A percentile compares a stretch with the other conserved stretches of the same genome.
Conservation (phyloP, 2,113 vertebrate species). For the Etheostoma cragini region DNA sequence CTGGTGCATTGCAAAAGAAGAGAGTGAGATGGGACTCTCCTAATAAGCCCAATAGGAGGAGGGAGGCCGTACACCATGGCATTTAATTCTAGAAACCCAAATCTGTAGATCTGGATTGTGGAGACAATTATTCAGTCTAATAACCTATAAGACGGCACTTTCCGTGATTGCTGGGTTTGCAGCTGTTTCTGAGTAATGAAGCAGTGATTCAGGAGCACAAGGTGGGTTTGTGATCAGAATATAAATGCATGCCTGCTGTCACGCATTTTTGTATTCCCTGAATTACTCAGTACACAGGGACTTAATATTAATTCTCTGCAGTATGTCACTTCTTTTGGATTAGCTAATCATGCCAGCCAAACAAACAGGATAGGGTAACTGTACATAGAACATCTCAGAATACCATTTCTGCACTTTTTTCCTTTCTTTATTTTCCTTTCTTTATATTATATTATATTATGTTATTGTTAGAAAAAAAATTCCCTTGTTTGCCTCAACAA, state of each 20-base stretch:
- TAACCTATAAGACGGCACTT: slow-evolving; percentile 79
- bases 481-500: too few species aligned
- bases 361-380: neutral
- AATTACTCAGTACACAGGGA: neutral
- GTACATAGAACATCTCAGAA: too few species aligned
- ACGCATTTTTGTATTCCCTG: neutral
- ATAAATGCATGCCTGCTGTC: neutral
- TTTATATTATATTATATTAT: too few species aligned
- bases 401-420: too few species aligned
- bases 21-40: slow-evolving; percentile 23
- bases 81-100: slow-evolving; percentile 67
- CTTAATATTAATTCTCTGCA: neutral
- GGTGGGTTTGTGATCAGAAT: neutral
- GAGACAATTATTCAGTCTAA: slow-evolving; percentile 68
- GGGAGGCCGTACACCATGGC: slow-evolving; percentile 49
- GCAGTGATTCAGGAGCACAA: slow-evolving; percentile 12
- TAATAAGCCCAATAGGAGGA: slow-evolving; percentile 56
- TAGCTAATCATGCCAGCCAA: neutral
- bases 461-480: too few species aligned
- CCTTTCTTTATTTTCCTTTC: too few species aligned
- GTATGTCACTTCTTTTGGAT: neutral
- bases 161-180: slow-evolving; percentile 70
- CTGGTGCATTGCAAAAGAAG: neutral
- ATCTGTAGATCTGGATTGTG: slow-evolving; percentile 79
- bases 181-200: slow-evolving; percentile 41